These are phyloP conservation scores for Arizona elegans DNA, from an alignment of 2,113 vertebrate genomes.

Conservation along the genomic window DNA sequence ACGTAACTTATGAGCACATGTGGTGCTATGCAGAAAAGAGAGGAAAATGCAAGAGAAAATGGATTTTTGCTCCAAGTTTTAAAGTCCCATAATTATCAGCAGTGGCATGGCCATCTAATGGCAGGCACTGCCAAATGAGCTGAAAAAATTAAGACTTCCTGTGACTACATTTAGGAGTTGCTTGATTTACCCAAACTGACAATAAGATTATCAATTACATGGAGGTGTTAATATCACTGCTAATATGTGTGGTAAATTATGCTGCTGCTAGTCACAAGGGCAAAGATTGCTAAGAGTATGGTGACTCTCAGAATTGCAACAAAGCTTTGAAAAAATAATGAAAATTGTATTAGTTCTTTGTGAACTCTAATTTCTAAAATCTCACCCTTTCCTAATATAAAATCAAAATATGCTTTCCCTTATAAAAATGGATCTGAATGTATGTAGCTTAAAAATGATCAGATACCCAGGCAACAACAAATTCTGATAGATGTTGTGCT, in stretches of 20 bases:
- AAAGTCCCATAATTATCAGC: conserved; percentile 21
- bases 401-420: background rate
- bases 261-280: background rate
- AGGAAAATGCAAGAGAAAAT: background rate
- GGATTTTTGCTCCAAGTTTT: conserved; percentile 16
- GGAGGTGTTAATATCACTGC: background rate
- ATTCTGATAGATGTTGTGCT: background rate
- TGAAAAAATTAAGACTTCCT: background rate
- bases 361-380: conserved; percentile 12
- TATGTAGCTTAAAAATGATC: background rate
- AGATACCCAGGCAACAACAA: background rate
- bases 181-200: background rate
- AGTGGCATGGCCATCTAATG: conserved; percentile 23
- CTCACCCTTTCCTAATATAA: background rate
- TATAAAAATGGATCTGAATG: background rate
- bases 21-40: background rate
- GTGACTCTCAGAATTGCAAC: background rate
- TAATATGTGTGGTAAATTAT: background rate
- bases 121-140: too few relatives aligned
- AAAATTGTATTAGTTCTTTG: background rate
- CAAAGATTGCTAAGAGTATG: background rate
- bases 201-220: background rate
- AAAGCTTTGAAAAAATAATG: conserved; percentile 23
- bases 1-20: background rate
- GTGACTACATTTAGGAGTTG: too few relatives aligned